Evolutionary conservation across 2,888 invertebrate species (phyloP), one percentile per base, ranked within the genome.

Genomic region (Diachrysia chrysitis): DNA sequence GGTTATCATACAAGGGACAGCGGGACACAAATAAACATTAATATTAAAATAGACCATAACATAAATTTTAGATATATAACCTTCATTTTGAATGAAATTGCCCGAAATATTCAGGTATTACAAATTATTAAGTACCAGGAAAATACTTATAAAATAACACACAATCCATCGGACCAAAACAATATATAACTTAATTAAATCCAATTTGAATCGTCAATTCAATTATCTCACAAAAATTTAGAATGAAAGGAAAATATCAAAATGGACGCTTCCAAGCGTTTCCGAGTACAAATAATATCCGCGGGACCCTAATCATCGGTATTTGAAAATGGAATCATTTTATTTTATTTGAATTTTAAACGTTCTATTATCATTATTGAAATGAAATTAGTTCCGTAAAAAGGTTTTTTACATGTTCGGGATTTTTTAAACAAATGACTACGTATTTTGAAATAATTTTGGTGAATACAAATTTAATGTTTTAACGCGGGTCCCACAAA

Each of bases 251-350:
- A 37, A 71, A 66, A 60, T 55, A 68, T 56, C 23, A 19, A 59
- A 59, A 12, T 29, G 12, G 19, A 23, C 6, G 42, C 48, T 61
- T 62, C 21, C 17, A 60, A 69, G 64, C 54, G 35, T 23, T 54
- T 64, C 63, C 54, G 23, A 59, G 57, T 23, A 63, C 32, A 58
- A 76, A 70, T 16, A 66, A 63, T 78, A 78, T 68, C 37, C 25
- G n/a, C 35, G 37, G 58, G 58, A 64, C 62, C 48, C 17, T 35
- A 59, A 75, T 63, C 56, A 19, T 9, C 37, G 29, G 53, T 35
- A 56, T 61, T 63, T 69, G 51, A 16, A 62, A 66, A 69, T 9
- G 9, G n/a, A 63, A 56, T 35, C 58, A 61, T 71, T 66, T 66
- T 58, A 17, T 48, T 48, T 51, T 51, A 51, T 51, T 51, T 4